phyloP scores from a whole-genome alignment of 92 coral and sea anemone species.

The Siderastrea radians region DNA sequence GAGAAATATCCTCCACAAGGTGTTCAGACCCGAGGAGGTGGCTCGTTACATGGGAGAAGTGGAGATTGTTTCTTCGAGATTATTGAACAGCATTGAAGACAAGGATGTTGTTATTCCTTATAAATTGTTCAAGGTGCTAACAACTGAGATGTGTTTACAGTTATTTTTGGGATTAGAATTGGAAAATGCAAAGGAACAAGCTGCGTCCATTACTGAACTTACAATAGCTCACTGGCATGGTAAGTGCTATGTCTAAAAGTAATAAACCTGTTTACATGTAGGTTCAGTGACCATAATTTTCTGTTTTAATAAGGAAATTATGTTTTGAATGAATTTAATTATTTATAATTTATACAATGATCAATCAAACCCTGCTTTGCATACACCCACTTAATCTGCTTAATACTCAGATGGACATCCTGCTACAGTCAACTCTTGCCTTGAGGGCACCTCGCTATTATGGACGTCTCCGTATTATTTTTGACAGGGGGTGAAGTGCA shows the following conservation, averaged over 20 bases:
- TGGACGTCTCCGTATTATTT: too few species aligned
- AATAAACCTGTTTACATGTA: not conserved
- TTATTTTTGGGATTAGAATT: conserved; percentile 93
- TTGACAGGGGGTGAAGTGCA: too few species aligned
- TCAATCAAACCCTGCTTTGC: too few species aligned
- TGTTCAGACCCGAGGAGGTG: conserved; percentile 85
- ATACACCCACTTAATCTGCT: too few species aligned
- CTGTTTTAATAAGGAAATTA: not conserved
- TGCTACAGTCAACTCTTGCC: too few species aligned
- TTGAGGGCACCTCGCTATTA: too few species aligned
- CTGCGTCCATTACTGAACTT: conserved; percentile 77
- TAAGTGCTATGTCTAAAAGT: conserved; percentile 22
- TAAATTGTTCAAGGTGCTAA: conserved; percentile 80
- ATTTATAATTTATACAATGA: too few species aligned
- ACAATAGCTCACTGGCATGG: conserved; percentile 99
- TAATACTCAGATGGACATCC: too few species aligned
- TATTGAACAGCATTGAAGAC: conserved; percentile 73
- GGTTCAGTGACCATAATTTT: not conserved
- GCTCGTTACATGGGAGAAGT: conserved; percentile 78
- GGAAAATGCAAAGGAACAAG: conserved; percentile 79
- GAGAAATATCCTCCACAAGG: conserved; percentile 77
- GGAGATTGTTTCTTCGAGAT: conserved; percentile 74
- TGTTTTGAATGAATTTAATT: not conserved
- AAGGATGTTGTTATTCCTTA: conserved; percentile 73
- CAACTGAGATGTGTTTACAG: conserved; percentile 93